Evolutionary conservation across 1,140 invertebrate species (phyloP).

Genomic region (Diprion similis): DNA sequence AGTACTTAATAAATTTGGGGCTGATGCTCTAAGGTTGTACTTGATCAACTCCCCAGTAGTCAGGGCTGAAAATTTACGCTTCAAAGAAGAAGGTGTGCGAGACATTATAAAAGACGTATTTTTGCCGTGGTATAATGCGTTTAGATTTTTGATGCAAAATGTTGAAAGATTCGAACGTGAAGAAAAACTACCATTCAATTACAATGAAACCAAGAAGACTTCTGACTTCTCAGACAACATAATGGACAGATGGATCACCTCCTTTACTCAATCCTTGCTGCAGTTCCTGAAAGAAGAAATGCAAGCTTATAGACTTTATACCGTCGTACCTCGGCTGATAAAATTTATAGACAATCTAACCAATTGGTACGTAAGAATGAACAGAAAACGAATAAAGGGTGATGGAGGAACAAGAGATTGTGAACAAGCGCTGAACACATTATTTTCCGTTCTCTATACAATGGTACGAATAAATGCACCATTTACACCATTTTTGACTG

Average conservation of each 20-base stretch:
- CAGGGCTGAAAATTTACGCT: constrained; percentile 93
- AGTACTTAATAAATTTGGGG: constrained; percentile 93
- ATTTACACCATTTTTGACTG: constrained; percentile 96
- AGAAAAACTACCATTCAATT: constrained; percentile 69
- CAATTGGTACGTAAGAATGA: constrained; percentile 99
- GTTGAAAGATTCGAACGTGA: constrained; percentile 81
- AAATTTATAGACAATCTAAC: constrained; percentile 98
- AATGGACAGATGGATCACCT: constrained; percentile 98
- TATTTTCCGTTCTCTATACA: constrained; percentile 87
- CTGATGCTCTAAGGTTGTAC: constrained; percentile 95
- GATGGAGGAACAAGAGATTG: constrained; percentile 82
- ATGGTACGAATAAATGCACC: constrained; percentile 95
- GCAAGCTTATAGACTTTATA: constrained; percentile 93
- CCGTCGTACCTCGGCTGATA: constrained; percentile 90
- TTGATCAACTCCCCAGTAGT: constrained; percentile 99
- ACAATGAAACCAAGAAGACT: constrained; percentile 65
- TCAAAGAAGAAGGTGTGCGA: constrained; percentile 96
- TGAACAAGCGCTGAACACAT: constrained; percentile 82
- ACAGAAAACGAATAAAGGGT: constrained; percentile 91
- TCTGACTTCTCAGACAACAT: constrained; percentile 73
- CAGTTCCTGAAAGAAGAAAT: constrained; percentile 92
- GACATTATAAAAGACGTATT: constrained; percentile 98
- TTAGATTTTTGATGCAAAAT: constrained; percentile 94
- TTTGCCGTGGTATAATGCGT: constrained; percentile 99
- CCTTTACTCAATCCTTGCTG: constrained; percentile 93